Percentiles rank a stretch among this genome's conserved stretches.
phyloP scores from a whole-genome alignment of 2,797 vertebrate species.

The Ctenosaura bakeri region DNA sequence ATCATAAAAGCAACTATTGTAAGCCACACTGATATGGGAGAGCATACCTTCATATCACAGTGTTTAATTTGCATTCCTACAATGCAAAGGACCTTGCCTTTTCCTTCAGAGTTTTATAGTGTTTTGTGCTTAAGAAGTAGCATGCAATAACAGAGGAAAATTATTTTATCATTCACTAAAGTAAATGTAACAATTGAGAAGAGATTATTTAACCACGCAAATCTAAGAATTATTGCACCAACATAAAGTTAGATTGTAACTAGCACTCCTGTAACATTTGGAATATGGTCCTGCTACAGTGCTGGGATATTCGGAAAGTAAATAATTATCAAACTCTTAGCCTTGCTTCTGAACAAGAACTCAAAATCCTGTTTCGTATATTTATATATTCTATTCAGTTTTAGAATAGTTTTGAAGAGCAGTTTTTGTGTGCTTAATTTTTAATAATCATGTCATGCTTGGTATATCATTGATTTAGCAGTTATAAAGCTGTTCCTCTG shows the following conservation, averaged over 20 bases:
- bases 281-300: conserved; percentile 5
- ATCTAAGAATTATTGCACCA: background rate
- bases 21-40: background rate
- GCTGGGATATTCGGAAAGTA: background rate
- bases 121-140: background rate
- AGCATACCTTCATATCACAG: background rate
- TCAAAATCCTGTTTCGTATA: background rate
- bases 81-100: background rate
- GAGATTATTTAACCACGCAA: background rate
- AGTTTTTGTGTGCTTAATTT: conserved; percentile 10
- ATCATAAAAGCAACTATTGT: background rate
- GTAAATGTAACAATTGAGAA: background rate
- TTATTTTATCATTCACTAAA: background rate
- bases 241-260: background rate
- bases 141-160: background rate
- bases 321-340: background rate
- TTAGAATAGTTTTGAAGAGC: background rate
- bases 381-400: conserved; percentile 16
- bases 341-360: background rate
- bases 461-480: conserved; percentile 24
- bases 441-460: conserved; percentile 15
- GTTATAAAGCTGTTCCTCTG: conserved; percentile 15
- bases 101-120: background rate
- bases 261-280: background rate
- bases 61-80: background rate